Conservation (phyloP, 2,113 vertebrate genomes). For the Petromus typicus region DNA sequence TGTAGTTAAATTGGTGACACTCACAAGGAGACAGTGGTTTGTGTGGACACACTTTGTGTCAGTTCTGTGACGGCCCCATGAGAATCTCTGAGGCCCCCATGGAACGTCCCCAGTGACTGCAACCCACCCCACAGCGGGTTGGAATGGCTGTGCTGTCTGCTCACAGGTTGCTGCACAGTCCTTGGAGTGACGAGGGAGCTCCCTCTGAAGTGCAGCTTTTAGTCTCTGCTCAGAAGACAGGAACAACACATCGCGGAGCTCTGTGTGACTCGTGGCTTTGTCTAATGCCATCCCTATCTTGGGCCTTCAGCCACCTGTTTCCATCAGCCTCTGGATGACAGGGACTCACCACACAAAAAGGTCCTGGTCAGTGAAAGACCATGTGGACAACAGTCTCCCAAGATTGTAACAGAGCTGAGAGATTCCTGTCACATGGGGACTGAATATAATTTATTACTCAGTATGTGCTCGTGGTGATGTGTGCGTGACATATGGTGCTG, state of each 20-base stretch:
- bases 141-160: too few species aligned
- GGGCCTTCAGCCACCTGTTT: neutral
- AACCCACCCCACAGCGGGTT: too few species aligned
- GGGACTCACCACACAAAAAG: neutral
- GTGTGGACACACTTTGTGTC: neutral
- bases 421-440: neutral
- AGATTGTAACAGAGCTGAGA: neutral
- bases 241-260: neutral
- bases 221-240: neutral
- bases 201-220: neutral
- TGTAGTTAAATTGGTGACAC: neutral
- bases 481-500: neutral
- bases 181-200: neutral
- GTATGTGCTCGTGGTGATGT: neutral
- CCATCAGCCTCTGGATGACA: neutral
- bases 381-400: neutral
- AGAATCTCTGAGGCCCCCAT: neutral
- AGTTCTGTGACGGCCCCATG: neutral
- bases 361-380: too few species aligned
- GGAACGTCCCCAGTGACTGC: too few species aligned
- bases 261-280: neutral
- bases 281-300: neutral
- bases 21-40: neutral
- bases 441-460: neutral
- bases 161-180: neutral